Base-by-base conservation (phyloP, 2,888 invertebrate species). In the Trisateles emortualis region DNA sequence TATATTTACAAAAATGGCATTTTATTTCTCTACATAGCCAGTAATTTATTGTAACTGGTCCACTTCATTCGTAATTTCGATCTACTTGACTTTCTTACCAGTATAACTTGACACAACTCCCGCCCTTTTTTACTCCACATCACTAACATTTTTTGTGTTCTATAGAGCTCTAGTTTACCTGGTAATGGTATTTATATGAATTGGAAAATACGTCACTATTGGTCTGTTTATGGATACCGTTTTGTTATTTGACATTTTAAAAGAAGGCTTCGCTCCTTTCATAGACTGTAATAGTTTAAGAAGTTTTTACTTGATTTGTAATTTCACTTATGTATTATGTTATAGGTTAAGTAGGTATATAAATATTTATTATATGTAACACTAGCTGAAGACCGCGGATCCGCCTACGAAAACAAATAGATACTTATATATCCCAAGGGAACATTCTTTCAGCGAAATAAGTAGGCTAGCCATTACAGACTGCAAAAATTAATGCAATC, bases 1-100 rank as follows among this genome's bases (percentile, higher is more conserved):
- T 52, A 53, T 49, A 58, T 84, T 83, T 83, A 82, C 86, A 79
- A 86, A 90, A 89, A 88, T 84, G 88, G 87, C 82, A 64, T 81
- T 82, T 86, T 86, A 87, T 86, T 85, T 70, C 84, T 78, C 75
- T 78, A 73, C 75, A 74, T 68, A 72, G 74, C 68, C 70, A 68
- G 80, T 85, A 84, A 88, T 88, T 90, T 90, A 91, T 89, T 86
- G 83, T 89, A 86, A 91, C 90, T 90, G 90, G 83, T 84, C 79
- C n/a, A 74, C 72, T 83, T 84, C 77, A 84, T 83, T 79, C 81
- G 84, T 77, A 84, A 84, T 81, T 82, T 81, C 75, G 76, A 66
- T 65, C 69, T 74, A 68, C 69, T 26, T 75, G 74, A 67, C 68
- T 75, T 62, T 70, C 64, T 72, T 76, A 44, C 82, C 79, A 78